Evolutionary conservation across 2,888 invertebrate genomes (phyloP).

Genomic region (Aelia acuminata): DNA sequence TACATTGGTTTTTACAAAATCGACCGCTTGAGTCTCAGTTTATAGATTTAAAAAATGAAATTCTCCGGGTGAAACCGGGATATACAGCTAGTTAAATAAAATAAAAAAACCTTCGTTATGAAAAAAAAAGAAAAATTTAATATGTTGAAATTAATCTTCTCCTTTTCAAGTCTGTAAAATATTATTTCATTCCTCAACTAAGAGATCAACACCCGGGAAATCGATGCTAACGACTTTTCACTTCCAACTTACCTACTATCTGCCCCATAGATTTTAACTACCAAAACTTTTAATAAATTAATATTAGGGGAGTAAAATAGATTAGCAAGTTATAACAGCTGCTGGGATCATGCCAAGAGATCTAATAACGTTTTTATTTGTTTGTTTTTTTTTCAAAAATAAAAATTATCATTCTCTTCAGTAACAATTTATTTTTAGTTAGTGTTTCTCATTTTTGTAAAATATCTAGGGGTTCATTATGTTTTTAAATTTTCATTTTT

Average conservation of each 20-base stretch:
- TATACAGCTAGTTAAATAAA: too few relatives aligned
- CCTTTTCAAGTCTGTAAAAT: not conserved
- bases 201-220: not conserved
- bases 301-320: not conserved
- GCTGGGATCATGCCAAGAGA: not conserved
- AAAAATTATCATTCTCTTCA: not conserved
- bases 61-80: too few relatives aligned
- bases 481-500: too few relatives aligned
- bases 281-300: not conserved
- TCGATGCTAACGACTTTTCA: slow-evolving; percentile 22
- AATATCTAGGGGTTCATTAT: too few relatives aligned
- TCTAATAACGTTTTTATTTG: not conserved
- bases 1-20: too few relatives aligned
- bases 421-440: not conserved
- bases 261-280: slow-evolving; percentile 8
- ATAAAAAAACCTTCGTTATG: too few relatives aligned
- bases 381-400: not conserved
- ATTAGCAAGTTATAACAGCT: not conserved
- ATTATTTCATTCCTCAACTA: not conserved
- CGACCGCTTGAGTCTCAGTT: too few relatives aligned
- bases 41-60: too few relatives aligned
- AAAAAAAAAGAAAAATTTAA: too few relatives aligned
- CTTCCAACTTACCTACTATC: not conserved
- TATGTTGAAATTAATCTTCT: too few relatives aligned
- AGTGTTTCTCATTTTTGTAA: not conserved